Base-by-base conservation (phyloP, 30 jellyfish, hydroid and myxozoan genomes). In the Aurelia aurita complex sp. Pacific region DNA sequence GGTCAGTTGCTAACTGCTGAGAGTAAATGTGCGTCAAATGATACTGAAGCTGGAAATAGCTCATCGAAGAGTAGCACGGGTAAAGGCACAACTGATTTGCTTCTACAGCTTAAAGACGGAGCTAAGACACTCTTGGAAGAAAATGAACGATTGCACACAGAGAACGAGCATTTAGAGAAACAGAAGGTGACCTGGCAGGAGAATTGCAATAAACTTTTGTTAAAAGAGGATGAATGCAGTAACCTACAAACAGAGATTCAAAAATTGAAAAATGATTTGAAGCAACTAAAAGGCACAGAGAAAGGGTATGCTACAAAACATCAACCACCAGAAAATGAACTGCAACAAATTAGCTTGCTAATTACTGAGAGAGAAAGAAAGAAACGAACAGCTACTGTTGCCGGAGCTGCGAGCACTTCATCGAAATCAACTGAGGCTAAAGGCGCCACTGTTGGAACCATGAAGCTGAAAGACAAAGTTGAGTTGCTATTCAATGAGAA, bases 71-170 rank as follows among this genome's bases (percentile, higher is more conserved):
- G 5, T 2, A 33, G 16, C 67, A 42, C 53, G 46, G 79, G 60
- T 19, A 68, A 18, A 17, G 35, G 51, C 33, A 66, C 40, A 66
- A 66, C 51, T 4, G 38, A 66, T 66, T 55, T 40, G 52, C 52
- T 40, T 40, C 33, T 66, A 19, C 15, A 15, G 76, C 40, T 61
- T 5, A 17, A 61, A 13, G 69, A 61, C 19, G 69, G 1, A 61
- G 32, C 46, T 3, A 36, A 36, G 32, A 2, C 60, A 29, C 79
- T 69, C n/a, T 69, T 69, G 43, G 79, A 69, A 57, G 79, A 69
- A 69, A 69, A 10, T 36, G 79, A 69, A 61, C 79, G 79, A 1
- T 33, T 75, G 46, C 74, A 18, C 16, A 36, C 85, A 32, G 60
- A 51, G 17, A 23, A 10, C 17, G 60, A 75, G 18, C 59, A n/a